A percentile compares a stretch with the other conserved stretches of the same genome.
These are phyloP conservation scores for Thymelicus acteon DNA, from an alignment of 2,888 invertebrate genomes.

Conservation along the genomic window DNA sequence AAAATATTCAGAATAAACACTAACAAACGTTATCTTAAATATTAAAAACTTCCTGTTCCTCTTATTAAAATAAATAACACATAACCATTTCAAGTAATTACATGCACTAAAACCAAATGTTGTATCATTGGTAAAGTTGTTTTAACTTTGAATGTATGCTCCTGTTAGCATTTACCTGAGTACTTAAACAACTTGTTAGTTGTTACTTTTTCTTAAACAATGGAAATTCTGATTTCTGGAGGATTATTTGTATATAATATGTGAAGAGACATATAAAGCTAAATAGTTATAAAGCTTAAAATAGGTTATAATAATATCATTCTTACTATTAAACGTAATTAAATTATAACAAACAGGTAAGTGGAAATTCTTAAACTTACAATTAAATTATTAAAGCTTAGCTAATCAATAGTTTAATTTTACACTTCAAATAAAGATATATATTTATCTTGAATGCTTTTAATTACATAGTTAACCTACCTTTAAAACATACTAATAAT, in stretches of 20 bases:
- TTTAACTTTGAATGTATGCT: slow-evolving; percentile 3
- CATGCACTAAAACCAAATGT: slow-evolving; percentile 17
- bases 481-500: no score
- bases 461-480: no score
- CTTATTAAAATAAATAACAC: slow-evolving; percentile 5
- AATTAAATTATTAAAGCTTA: no score
- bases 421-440: no score
- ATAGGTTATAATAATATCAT: no score
- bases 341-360: no score
- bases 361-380: no score
- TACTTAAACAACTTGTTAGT: slow-evolving; percentile 1
- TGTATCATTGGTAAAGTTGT: slow-evolving; percentile 17
- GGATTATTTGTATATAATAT: neutral
- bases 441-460: no score
- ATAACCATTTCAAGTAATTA: slow-evolving; percentile 10
- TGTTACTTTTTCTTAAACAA: neutral
- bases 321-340: no score
- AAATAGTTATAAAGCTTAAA: no score
- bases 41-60: neutral
- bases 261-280: no score
- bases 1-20: neutral
- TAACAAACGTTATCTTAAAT: neutral
- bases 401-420: no score
- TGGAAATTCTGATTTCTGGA: neutral
- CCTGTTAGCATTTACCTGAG: slow-evolving; percentile 8